A percentile compares a stretch with the other conserved stretches of the same genome.
These are phyloP conservation scores for Fistularia tabacaria DNA, from an alignment of 2,797 vertebrate species.

Conservation along the genomic window DNA sequence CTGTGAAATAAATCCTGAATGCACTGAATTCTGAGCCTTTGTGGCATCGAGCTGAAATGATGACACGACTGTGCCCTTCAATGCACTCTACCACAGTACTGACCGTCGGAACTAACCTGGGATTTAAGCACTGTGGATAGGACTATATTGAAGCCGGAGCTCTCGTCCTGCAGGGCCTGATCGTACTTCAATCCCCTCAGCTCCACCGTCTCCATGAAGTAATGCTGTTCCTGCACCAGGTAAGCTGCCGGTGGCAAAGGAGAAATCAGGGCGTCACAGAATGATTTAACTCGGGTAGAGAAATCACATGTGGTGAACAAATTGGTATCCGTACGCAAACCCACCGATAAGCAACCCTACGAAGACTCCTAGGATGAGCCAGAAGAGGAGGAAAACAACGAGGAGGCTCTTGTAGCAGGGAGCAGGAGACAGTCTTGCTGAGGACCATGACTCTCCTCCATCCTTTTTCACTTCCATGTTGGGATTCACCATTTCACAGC, in stretches of 20 bases:
- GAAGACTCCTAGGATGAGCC: slow-evolving; percentile 66
- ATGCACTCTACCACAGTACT: no score
- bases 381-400: slow-evolving; percentile 56
- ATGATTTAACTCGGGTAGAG: no score
- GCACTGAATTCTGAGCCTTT: no score
- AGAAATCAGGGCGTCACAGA: not conserved
- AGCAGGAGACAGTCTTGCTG: slow-evolving; percentile 36
- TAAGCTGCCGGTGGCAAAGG: slow-evolving; percentile 68
- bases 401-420: slow-evolving; percentile 48
- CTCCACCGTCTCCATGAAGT: slow-evolving; percentile 84
- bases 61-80: no score
- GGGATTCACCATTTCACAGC: slow-evolving; percentile 46
- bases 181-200: slow-evolving; percentile 82
- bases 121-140: slow-evolving; percentile 79
- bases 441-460: slow-evolving; percentile 51
- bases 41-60: no score
- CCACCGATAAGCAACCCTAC: slow-evolving; percentile 71
- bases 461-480: slow-evolving; percentile 73
- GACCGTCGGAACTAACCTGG: slow-evolving; percentile 75
- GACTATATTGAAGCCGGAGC: slow-evolving; percentile 74
- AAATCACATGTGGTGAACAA: not conserved
- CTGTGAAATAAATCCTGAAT: no score
- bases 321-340: slow-evolving; percentile 10
- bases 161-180: slow-evolving; percentile 68
- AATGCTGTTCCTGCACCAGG: slow-evolving; percentile 72